phyloP scores from a whole-genome alignment of 64 coral and sea anemone species.

The Montipora cactus region DNA sequence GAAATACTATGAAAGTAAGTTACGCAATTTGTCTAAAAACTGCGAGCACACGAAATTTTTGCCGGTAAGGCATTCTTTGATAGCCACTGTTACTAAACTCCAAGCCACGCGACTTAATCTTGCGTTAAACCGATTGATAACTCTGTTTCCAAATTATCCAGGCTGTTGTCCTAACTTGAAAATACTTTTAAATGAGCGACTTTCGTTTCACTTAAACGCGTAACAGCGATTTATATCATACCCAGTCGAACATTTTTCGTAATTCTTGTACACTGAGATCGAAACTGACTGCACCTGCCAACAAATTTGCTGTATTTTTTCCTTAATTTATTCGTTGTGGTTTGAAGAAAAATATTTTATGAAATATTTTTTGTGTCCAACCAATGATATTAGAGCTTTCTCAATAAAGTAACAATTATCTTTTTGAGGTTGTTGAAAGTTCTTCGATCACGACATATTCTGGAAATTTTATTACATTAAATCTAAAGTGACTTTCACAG shows the following conservation, averaged over 20 bases:
- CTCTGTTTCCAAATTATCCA: background rate
- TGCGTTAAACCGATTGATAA: background rate
- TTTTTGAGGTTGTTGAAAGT: background rate
- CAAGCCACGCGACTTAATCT: background rate
- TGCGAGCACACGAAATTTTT: too few relatives aligned
- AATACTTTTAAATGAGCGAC: background rate
- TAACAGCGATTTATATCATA: background rate
- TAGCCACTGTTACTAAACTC: background rate
- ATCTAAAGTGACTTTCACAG: background rate
- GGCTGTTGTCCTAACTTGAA: background rate
- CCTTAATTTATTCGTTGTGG: slow-evolving; percentile 38
- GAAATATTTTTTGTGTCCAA: background rate
- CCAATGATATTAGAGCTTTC: slow-evolving; percentile 1
- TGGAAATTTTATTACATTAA: slow-evolving; percentile 16
- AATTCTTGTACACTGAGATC: slow-evolving; percentile 26
- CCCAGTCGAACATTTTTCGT: slow-evolving; percentile 14
- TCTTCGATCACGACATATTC: background rate
- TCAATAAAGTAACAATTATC: slow-evolving; percentile 25
- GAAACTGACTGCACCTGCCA: slow-evolving; percentile 9
- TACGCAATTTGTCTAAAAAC: too few relatives aligned
- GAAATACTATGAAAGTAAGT: background rate
- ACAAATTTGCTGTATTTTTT: background rate
- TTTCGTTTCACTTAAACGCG: slow-evolving; percentile 16
- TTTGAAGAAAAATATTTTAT: slow-evolving; percentile 30
- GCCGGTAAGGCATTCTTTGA: background rate